Conservation (phyloP, 2,113 vertebrate species). For the Antechinus flavipes region DNA sequence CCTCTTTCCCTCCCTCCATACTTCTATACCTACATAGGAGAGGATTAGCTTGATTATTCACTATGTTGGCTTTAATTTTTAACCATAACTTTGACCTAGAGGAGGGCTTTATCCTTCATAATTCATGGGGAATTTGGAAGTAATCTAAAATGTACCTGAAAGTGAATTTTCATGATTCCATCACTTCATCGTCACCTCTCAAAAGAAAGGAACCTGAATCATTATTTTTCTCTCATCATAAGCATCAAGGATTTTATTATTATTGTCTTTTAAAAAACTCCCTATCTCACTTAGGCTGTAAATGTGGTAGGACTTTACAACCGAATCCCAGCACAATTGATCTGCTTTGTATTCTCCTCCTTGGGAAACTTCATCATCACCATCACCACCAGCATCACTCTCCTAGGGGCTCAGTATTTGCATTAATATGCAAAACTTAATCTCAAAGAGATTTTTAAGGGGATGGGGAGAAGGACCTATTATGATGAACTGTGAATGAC, state of each 20-base stretch:
- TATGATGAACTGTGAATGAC: too few species aligned
- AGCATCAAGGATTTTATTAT: not conserved
- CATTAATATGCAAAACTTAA: not conserved
- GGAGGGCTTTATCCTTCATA: not conserved
- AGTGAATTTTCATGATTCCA: conserved; percentile 40
- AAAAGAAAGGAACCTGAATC: conserved; percentile 41
- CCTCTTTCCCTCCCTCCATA: too few species aligned
- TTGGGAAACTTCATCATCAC: not conserved
- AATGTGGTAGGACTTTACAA: not conserved
- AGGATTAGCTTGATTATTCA: not conserved
- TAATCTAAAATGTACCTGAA: conserved; percentile 33
- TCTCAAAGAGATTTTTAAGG: not conserved
- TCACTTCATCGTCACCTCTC: conserved; percentile 3
- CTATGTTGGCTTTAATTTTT: not conserved
- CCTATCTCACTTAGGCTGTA: not conserved
- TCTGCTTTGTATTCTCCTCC: not conserved
- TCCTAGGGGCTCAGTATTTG: not conserved
- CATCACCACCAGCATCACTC: not conserved
- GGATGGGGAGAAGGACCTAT: not conserved
- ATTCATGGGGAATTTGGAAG: not conserved
- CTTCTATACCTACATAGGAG: not conserved
- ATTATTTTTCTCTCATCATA: conserved; percentile 40
- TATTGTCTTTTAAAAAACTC: not conserved
- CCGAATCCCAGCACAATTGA: not conserved
- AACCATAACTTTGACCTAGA: not conserved